These are phyloP conservation scores for Bombus consobrinus DNA, from an alignment of 1,140 invertebrate genomes.

Conservation along the genomic window DNA sequence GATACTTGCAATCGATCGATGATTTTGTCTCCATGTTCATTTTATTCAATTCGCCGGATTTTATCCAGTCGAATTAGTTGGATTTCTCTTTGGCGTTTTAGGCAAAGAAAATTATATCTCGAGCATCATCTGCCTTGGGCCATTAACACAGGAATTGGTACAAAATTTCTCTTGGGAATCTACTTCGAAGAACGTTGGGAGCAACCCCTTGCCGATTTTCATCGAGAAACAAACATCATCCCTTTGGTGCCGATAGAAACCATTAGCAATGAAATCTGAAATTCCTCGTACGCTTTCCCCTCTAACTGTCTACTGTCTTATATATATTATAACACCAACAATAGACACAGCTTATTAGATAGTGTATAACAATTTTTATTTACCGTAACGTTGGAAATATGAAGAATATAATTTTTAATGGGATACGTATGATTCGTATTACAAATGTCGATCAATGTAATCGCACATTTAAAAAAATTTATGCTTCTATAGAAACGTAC, in stretches of 20 bases:
- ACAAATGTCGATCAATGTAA: constrained; percentile 78
- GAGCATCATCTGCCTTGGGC: constrained; percentile 95
- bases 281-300: background rate
- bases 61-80: too few species aligned
- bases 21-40: background rate
- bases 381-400: constrained; percentile 81
- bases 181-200: constrained; percentile 98
- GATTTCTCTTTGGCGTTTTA: constrained; percentile 77
- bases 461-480: constrained; percentile 50
- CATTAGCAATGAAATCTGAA: background rate
- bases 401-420: constrained; percentile 82
- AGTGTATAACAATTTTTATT: constrained; percentile 82
- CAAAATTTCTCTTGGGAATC: constrained; percentile 90
- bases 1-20: background rate
- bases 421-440: constrained; percentile 79
- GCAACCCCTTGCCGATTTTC: constrained; percentile 91
- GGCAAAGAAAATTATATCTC: constrained; percentile 91
- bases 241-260: constrained; percentile 18
- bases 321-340: background rate
- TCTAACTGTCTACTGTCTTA: too few species aligned
- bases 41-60: background rate
- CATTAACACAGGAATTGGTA: constrained; percentile 89
- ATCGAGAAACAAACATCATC: constrained; percentile 88
- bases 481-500: constrained; percentile 10
- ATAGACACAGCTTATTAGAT: constrained; percentile 49